Base-by-base conservation (phyloP, 2,888 invertebrate species). In the Dasypolia templi region DNA sequence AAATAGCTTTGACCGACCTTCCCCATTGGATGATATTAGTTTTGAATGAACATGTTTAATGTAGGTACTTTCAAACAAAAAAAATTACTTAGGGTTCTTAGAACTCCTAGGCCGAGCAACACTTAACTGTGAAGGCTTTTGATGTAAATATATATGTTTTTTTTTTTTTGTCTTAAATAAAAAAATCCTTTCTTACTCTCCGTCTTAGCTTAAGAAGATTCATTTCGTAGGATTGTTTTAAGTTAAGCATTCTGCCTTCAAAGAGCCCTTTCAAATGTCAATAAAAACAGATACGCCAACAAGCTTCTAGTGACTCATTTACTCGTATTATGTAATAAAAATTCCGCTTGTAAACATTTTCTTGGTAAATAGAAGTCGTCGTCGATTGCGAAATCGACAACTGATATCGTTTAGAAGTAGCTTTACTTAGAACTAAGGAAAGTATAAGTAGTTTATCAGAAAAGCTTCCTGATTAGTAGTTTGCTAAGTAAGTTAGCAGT, bases 391-490 rank as follows among this genome's bases (percentile, higher is more conserved):
- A 51, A 67, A 67, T 80, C 61, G 26, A 75, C 61, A 59, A 51
- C 42, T 44, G 22, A 44, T 53, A 56, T 35, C 32, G 65, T 65
- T 70, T 49, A 22, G 53, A 72, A 65, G n/a, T 32, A 49, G n/a
- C 26, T 61, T 39, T 70, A 55, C 67, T 63, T 39, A 44, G 22
- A 69, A 81, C 29, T 81, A 74, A 74, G 5, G 29, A 44, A 56
- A 49, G 22, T 19, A 32, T 74, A 51, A 32, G 14, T 35, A 29
- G 32, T 46, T 80, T 73, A 49, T 44, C 35, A 51, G 75, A 81
- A 81, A 81, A 63, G 35, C 55, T 56, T 49, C 14, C 2, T 51
- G 73, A 72, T 53, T 53, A 39, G 44, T 49, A 78, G 56, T 72
- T 79, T 39, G 51, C 39, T 53, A 75, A 80, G 51, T 80, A 59